Evolutionary conservation across 2,797 vertebrate species (phyloP), one percentile per base, ranked within the genome.

Genomic region (Artibeus lituratus): DNA sequence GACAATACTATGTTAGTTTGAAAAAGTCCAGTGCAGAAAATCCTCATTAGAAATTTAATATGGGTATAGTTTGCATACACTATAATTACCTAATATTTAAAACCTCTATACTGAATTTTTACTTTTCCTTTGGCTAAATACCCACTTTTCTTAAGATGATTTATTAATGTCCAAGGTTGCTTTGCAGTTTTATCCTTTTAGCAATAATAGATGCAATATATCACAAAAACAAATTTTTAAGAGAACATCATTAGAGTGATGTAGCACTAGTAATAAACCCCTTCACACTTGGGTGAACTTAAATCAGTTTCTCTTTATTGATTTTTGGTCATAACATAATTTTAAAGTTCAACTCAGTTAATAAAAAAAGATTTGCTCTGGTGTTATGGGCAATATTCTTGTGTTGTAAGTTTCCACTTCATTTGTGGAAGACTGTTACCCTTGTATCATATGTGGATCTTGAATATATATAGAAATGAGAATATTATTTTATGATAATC

Each of bases 231-330:
- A 99, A 98, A 99, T 98, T 99, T 99, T 98, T 99, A 98, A 98
- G 98, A 98, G 98, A 98, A 98, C 98, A 99, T 99, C 99, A 99
- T 99, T 99, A 99, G 98, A 98, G 98, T 99, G 99, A 99, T 99
- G 97, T 98, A 99, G 98, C 98, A 97, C 98, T 98, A 94, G 98
- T 99, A 99, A 99, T 99, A 99, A 99, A 99, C 98, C 98, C 98
- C 98, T 99, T 99, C 98, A 99, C 98, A 99, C 98, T 98, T 97
- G 98, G 97, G 98, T 99, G 98, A 99, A 98, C 98, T 99, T 99
- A 99, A 99, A 99, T 99, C 98, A 99, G 99, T 99, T 99, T 99
- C 98, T 99, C 98, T 98, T 99, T 99, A 99, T 99, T 99, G 98
- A 99, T 99, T 99, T 99, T 99, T 98, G 98, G 98, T 98, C 98